Evolutionary conservation across 1,140 invertebrate genomes (phyloP).

Genomic region (Drosophila kikkawai): DNA sequence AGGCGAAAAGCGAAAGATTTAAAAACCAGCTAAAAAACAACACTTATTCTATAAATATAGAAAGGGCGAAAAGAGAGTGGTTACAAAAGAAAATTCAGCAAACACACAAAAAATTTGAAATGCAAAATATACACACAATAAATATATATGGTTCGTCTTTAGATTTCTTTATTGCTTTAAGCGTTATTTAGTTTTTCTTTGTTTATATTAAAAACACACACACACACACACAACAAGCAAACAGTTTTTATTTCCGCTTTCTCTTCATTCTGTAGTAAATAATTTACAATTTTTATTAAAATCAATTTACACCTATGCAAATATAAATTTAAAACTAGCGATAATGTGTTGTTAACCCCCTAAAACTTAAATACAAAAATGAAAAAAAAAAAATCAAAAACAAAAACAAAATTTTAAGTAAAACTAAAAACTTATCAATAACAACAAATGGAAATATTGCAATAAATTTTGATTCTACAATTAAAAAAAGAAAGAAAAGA

Average conservation of each 20-base stretch:
- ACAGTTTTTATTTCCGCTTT: slow-evolving; percentile 70
- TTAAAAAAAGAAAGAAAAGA: slow-evolving; percentile 14
- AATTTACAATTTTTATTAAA: slow-evolving; percentile 70
- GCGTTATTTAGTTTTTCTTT: slow-evolving; percentile 84
- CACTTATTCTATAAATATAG: slow-evolving; percentile 49
- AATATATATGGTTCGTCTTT: slow-evolving; percentile 65
- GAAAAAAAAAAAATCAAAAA: slow-evolving; percentile 35
- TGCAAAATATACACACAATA: slow-evolving; percentile 44
- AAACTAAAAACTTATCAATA: slow-evolving; percentile 44
- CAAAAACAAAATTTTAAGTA: slow-evolving; percentile 51
- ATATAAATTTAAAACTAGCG: slow-evolving; percentile 57
- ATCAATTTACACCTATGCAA: slow-evolving; percentile 61
- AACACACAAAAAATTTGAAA: slow-evolving; percentile 40
- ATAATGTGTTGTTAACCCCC: slow-evolving; percentile 74
- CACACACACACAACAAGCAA: slow-evolving; percentile 48
- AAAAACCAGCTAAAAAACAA: slow-evolving; percentile 34
- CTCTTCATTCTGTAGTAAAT: slow-evolving; percentile 61
- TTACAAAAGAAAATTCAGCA: slow-evolving; percentile 34
- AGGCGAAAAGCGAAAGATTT: slow-evolving; percentile 12
- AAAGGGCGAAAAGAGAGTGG: slow-evolving; percentile 26
- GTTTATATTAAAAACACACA: slow-evolving; percentile 72
- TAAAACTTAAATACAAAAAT: slow-evolving; percentile 39
- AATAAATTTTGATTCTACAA: slow-evolving; percentile 64
- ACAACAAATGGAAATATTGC: slow-evolving; percentile 49
- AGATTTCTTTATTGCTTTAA: slow-evolving; percentile 78